phyloP scores from a whole-genome alignment of 1,140 invertebrate genomes.

The Trichonephila inaurata region DNA sequence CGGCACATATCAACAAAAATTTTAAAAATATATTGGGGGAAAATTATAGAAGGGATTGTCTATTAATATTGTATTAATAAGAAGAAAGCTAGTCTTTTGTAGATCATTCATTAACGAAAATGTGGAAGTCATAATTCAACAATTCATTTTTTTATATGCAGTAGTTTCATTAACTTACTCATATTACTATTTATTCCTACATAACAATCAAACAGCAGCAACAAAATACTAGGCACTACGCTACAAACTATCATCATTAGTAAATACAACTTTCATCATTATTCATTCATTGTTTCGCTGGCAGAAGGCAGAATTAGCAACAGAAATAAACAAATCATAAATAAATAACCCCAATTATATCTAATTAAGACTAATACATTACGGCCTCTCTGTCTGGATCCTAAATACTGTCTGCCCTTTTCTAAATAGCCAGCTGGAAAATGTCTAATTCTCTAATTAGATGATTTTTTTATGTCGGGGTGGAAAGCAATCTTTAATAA shows the following conservation, averaged over 20 bases:
- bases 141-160: too few species aligned
- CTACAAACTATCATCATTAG: background rate
- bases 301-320: background rate
- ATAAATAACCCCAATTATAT: background rate
- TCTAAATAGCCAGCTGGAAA: constrained; percentile 1
- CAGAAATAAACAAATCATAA: background rate
- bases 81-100: too few species aligned
- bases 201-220: background rate
- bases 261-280: background rate
- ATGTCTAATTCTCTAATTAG: constrained; percentile 33
- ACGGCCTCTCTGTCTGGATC: background rate
- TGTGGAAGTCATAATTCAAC: too few species aligned
- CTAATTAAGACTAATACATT: background rate
- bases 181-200: background rate
- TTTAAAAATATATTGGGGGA: too few species aligned
- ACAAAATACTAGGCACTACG: background rate
- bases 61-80: too few species aligned
- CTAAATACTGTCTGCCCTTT: background rate
- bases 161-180: background rate
- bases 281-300: background rate
- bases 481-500: background rate
- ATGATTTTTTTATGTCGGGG: background rate
- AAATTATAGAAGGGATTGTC: too few species aligned
- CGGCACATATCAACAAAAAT: too few species aligned
- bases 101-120: too few species aligned